Conservation (phyloP, 2,113 vertebrate genomes). For the Zonotrichia leucophrys region DNA sequence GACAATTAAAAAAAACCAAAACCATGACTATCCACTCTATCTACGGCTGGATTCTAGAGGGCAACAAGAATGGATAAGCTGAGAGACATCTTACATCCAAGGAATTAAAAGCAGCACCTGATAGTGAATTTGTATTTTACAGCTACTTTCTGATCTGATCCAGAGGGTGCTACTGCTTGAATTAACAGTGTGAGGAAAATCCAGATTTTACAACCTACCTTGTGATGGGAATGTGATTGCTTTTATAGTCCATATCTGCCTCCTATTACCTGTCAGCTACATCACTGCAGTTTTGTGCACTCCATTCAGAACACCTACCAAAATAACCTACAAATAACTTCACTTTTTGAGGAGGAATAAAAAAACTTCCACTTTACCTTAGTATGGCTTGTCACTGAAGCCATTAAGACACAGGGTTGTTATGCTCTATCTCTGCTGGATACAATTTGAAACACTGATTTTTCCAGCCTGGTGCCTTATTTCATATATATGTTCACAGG, state of each 20-base stretch:
- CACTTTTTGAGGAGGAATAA: not conserved
- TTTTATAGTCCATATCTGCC: not conserved
- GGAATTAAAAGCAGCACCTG: not conserved
- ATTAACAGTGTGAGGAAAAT: not conserved
- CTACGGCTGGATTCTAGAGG: not conserved
- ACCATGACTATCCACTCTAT: not conserved
- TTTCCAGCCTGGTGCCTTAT: not conserved
- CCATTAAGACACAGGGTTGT: not conserved
- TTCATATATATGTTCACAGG: not conserved
- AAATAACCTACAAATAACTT: not conserved
- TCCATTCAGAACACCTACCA: not conserved
- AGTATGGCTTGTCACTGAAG: not conserved
- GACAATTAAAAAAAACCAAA: not conserved
- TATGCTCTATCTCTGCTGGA: not conserved
- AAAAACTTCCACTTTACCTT: not conserved
- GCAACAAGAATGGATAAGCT: not conserved
- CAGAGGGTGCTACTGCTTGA: not conserved
- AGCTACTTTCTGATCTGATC: not conserved
- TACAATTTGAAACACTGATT: not conserved
- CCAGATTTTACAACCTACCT: not conserved
- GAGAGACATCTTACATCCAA: not conserved
- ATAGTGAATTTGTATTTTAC: not conserved
- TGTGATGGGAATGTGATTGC: not conserved
- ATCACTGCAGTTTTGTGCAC: not conserved
- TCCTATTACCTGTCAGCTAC: not conserved